Conservation (phyloP, 2,888 invertebrate species). For the Thalpophila matura region DNA sequence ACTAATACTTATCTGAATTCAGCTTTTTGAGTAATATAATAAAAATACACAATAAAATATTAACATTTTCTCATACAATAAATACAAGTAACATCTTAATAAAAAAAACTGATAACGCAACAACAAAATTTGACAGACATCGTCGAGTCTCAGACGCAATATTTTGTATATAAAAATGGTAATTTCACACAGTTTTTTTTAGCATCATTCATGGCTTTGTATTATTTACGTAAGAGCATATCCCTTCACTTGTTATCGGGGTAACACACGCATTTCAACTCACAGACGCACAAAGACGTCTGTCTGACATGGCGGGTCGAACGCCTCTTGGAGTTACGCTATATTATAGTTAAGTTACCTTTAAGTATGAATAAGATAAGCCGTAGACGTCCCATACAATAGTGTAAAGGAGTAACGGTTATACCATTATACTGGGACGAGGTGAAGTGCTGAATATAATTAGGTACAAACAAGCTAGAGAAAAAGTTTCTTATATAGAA, state of each 20-base stretch:
- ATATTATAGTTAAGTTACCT: not conserved
- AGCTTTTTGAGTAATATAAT: not conserved
- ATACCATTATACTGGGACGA: too few relatives aligned
- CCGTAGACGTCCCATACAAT: too few relatives aligned
- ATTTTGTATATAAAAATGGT: conserved; percentile 15
- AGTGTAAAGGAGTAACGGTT: too few relatives aligned
- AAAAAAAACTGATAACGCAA: not conserved
- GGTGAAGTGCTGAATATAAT: too few relatives aligned
- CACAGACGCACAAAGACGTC: conserved; percentile 67
- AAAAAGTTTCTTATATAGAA: too few relatives aligned
- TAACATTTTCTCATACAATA: not conserved
- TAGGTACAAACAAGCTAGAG: too few relatives aligned
- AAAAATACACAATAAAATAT: not conserved
- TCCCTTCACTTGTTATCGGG: conserved; percentile 71
- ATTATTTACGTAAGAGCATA: conserved; percentile 27
- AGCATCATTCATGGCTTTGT: conserved; percentile 6
- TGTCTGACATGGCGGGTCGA: conserved; percentile 62
- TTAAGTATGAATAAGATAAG: conserved; percentile 28
- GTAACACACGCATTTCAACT: conserved; percentile 68
- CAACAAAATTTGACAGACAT: conserved; percentile 7
- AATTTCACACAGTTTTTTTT: conserved; percentile 20
- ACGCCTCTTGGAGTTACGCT: conserved; percentile 55
- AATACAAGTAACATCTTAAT: not conserved
- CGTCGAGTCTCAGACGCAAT: not conserved
- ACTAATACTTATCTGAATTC: too few relatives aligned